Conservation (phyloP, 2,113 vertebrate species). For the Loxodonta africana region DNA sequence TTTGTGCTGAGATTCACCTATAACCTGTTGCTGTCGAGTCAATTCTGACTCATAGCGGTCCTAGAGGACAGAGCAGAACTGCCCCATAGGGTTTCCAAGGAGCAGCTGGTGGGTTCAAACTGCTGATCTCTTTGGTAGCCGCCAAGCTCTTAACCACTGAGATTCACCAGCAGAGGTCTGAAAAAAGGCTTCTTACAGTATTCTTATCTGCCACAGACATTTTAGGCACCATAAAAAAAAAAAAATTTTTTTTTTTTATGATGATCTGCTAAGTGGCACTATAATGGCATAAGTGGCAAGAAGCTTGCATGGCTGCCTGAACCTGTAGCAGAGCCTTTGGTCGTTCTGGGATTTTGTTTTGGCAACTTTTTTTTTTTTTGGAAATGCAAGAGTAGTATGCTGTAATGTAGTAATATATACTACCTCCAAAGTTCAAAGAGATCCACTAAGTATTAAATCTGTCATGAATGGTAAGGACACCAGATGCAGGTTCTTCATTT, state of each 20-base stretch:
- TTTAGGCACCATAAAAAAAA: background rate
- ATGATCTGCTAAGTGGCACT: no score
- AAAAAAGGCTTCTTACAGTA: background rate
- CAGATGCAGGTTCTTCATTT: background rate
- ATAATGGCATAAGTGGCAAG: background rate
- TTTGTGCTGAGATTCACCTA: background rate
- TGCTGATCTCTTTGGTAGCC: no score
- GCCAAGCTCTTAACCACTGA: background rate
- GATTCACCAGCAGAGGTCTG: background rate
- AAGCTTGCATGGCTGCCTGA: background rate
- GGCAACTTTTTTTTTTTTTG: background rate
- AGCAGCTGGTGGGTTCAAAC: no score
- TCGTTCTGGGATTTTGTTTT: conserved; percentile 20
- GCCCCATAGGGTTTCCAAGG: no score
- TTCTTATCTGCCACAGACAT: background rate
- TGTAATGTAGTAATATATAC: background rate
- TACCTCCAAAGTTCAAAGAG: background rate
- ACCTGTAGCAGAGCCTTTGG: background rate
- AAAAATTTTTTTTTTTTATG: no score
- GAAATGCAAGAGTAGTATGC: background rate
- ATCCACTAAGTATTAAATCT: background rate
- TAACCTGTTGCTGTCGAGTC: no score
- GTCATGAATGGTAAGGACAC: background rate
- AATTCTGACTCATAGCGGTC: no score
- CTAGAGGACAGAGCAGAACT: no score